These are phyloP conservation scores for Bradypus variegatus DNA, from an alignment of 2,797 vertebrate genomes.

Conservation along the genomic window DNA sequence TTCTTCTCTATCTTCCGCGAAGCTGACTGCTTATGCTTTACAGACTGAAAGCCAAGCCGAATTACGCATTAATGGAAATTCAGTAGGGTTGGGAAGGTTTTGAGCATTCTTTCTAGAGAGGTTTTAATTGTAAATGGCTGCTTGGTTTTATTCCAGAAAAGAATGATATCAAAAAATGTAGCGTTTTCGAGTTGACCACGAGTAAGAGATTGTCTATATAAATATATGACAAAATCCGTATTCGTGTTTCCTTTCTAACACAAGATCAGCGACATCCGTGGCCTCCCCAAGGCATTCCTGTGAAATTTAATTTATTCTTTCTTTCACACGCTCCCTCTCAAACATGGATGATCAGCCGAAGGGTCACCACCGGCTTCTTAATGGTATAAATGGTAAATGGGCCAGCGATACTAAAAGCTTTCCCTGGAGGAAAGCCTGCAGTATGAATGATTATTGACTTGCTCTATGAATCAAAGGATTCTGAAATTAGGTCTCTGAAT, in stretches of 20 bases:
- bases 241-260: not conserved
- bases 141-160: conserved; percentile 60
- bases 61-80: conserved; percentile 61
- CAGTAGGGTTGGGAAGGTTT: conserved; percentile 17
- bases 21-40: conserved; percentile 58
- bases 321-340: not conserved
- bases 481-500: conserved; percentile 8
- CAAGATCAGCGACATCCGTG: not conserved
- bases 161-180: conserved; percentile 61
- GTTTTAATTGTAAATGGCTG: conserved; percentile 69
- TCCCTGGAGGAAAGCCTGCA: not conserved
- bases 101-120: conserved; percentile 66
- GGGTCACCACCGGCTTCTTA: not conserved
- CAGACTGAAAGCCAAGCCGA: conserved; percentile 53
- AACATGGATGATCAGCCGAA: not conserved
- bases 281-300: not conserved
- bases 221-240: conserved; percentile 29
- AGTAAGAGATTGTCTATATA: conserved; percentile 50
- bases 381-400: not conserved
- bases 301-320: not conserved
- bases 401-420: not conserved
- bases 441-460: not conserved
- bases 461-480: not conserved
- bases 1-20: conserved; percentile 42
- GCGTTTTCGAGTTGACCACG: conserved; percentile 51